Conservation (phyloP, 2,113 vertebrate species). For the Numida meleagris region DNA sequence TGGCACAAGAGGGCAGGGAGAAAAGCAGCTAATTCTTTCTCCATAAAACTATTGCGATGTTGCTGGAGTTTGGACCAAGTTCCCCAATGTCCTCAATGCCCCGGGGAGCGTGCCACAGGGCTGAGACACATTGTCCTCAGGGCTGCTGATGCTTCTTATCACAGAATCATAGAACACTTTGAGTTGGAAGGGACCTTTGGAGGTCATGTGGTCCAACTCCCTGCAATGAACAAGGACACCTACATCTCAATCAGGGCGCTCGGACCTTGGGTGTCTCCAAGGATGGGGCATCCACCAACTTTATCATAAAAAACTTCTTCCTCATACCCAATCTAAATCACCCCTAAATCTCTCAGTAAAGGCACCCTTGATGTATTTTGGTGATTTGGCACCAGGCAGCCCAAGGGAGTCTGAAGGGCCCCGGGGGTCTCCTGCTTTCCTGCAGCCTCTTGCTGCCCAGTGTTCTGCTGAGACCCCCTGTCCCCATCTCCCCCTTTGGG, state of each 20-base stretch:
- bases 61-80: not conserved
- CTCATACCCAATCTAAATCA: no score
- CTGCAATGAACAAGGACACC: no score
- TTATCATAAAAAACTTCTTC: no score
- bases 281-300: no score
- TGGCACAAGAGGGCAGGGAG: not conserved
- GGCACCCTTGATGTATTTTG: rapidly evolving
- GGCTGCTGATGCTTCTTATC: rapidly evolving
- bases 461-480: not conserved
- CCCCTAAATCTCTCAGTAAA: not conserved
- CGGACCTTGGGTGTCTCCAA: no score
- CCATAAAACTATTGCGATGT: not conserved
- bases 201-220: no score
- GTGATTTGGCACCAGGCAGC: not conserved
- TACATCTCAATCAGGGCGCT: no score
- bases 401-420: not conserved
- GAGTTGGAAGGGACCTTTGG: no score
- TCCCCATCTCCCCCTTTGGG: not conserved
- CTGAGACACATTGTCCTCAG: not conserved
- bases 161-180: no score
- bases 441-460: rapidly evolving
- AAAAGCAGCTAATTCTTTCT: conserved; percentile 22
- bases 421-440: not conserved
- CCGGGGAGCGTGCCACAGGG: rapidly evolving
- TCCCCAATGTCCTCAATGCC: not conserved